Conservation (phyloP, 2,888 invertebrate species). For the Glaucopsyche alexis region DNA sequence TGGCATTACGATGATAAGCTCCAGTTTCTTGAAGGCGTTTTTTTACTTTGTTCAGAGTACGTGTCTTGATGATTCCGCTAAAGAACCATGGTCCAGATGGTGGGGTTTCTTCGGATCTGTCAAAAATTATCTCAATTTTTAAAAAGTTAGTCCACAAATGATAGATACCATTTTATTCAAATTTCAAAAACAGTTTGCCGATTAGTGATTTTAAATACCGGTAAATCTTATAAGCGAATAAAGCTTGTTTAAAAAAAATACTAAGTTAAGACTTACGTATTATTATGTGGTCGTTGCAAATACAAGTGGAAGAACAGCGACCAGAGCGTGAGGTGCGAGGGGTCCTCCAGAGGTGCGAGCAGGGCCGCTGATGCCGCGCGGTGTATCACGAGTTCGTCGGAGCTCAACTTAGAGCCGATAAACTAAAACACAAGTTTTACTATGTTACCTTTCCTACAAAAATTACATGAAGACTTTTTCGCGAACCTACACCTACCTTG, state of each 20-base stretch:
- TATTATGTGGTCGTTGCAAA: slow-evolving; percentile 54
- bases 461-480: too few species aligned
- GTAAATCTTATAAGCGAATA: too few species aligned
- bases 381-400: slow-evolving; percentile 63
- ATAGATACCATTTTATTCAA: too few species aligned
- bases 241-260: too few species aligned
- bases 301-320: slow-evolving; percentile 63
- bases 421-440: slow-evolving; percentile 47
- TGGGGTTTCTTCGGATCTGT: slow-evolving; percentile 48
- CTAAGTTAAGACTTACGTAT: slow-evolving; percentile 43
- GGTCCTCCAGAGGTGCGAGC: slow-evolving; percentile 52
- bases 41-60: slow-evolving; percentile 57
- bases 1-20: slow-evolving; percentile 54
- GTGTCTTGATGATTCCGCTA: slow-evolving; percentile 66
- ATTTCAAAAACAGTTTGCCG: too few species aligned
- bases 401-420: slow-evolving; percentile 49
- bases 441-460: too few species aligned
- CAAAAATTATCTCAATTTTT: neutral
- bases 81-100: slow-evolving; percentile 69
- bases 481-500: slow-evolving; percentile 54
- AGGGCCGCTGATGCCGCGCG: slow-evolving; percentile 52
- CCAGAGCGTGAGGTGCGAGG: slow-evolving; percentile 63
- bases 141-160: neutral
- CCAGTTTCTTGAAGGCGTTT: slow-evolving; percentile 57
- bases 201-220: too few species aligned